These are phyloP conservation scores for Acipenser oxyrinchus DNA, from an alignment of 2,797 vertebrate genomes.

Conservation along the genomic window DNA sequence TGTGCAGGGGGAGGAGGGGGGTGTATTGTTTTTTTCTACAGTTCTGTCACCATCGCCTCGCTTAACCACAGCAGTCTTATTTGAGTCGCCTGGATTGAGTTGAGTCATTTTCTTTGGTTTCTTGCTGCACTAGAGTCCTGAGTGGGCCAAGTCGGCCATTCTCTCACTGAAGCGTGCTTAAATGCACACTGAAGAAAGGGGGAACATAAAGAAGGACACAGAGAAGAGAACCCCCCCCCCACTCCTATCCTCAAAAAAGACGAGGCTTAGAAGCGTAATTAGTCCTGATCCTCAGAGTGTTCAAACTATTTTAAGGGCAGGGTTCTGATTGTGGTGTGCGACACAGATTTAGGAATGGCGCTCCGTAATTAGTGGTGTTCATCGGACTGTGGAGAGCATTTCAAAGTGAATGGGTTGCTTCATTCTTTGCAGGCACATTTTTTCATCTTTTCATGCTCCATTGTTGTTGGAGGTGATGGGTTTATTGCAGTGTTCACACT, in stretches of 20 bases:
- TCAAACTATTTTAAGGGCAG: constrained; percentile 71
- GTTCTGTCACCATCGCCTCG: constrained; percentile 67
- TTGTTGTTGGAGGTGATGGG: constrained; percentile 95
- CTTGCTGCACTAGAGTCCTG: constrained; percentile 64
- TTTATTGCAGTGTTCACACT: constrained; percentile 97
- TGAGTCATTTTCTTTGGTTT: constrained; percentile 76
- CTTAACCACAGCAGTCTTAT: constrained; percentile 70
- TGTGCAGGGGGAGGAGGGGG: constrained; percentile 34
- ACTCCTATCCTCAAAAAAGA: constrained; percentile 34
- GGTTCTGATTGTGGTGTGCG: constrained; percentile 67
- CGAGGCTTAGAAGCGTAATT: constrained; percentile 71
- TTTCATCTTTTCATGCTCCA: constrained; percentile 78
- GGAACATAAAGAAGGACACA: constrained; percentile 53
- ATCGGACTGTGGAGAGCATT: constrained; percentile 91
- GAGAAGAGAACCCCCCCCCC: constrained; percentile 36
- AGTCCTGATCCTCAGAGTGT: constrained; percentile 70
- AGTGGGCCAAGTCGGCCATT: constrained; percentile 67
- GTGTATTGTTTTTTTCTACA: constrained; percentile 69
- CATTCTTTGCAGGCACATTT: constrained; percentile 71
- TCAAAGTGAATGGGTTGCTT: constrained; percentile 94
- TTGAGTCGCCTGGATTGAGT: constrained; percentile 73
- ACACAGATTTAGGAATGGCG: constrained; percentile 81
- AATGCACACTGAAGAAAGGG: constrained; percentile 71
- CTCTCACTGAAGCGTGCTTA: constrained; percentile 68
- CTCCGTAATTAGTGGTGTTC: constrained; percentile 94